These are phyloP conservation scores for Clarias platycephalus DNA, from an alignment of 2,797 vertebrate genomes.

Conservation along the genomic window DNA sequence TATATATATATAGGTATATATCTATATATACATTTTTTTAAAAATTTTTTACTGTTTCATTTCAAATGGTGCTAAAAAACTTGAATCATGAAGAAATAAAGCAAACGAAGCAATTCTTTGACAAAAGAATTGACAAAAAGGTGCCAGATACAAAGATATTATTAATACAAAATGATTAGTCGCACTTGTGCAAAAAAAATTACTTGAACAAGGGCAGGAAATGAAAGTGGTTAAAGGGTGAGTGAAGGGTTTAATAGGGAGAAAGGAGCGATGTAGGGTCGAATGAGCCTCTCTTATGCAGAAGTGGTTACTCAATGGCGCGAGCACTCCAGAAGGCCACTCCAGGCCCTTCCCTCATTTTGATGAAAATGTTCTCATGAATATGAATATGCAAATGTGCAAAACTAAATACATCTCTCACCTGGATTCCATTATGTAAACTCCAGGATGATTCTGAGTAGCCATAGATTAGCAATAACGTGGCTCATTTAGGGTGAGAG, in stretches of 20 bases:
- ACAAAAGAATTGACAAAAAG: too few species aligned
- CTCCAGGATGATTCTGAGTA: constrained; percentile 36
- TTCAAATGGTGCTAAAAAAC: constrained; percentile 10
- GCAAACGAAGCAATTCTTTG: constrained; percentile 28
- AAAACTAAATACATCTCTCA: constrained; percentile 42
- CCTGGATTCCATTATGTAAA: constrained; percentile 43
- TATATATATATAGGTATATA: too few species aligned
- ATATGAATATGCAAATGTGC: constrained; percentile 25
- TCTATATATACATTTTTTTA: too few species aligned
- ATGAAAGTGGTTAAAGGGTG: constrained; percentile 50
- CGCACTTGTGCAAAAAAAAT: constrained; percentile 20
- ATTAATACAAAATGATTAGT: constrained; percentile 45
- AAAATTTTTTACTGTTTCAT: too few species aligned
- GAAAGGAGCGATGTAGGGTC: constrained; percentile 33
- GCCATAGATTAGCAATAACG: constrained; percentile 39
- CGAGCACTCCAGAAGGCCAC: constrained; percentile 39
- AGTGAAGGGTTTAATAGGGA: constrained; percentile 52
- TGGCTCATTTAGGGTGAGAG: constrained; percentile 44
- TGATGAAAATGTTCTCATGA: constrained; percentile 22
- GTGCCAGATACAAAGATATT: constrained; percentile 39
- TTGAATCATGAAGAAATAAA: constrained; percentile 26
- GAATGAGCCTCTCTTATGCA: constrained; percentile 47
- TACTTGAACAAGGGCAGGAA: constrained; percentile 51
- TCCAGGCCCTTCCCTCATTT: neutral
- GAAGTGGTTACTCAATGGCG: constrained; percentile 49